These are phyloP conservation scores for Champsocephalus esox DNA, from an alignment of 2,797 vertebrate genomes.

Conservation along the genomic window DNA sequence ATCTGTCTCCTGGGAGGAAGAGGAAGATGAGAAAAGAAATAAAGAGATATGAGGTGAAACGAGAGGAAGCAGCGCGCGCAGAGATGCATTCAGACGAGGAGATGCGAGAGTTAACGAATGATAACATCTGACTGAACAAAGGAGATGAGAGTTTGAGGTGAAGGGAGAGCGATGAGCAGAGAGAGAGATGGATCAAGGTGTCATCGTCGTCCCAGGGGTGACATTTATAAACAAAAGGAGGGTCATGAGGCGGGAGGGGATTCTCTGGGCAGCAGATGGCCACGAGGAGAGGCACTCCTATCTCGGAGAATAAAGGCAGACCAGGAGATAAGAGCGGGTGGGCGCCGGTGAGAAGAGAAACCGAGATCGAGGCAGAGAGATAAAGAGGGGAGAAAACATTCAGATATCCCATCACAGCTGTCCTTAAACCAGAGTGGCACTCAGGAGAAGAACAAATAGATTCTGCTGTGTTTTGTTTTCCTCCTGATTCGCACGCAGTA, in stretches of 20 bases:
- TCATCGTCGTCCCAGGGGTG: conserved; percentile 54
- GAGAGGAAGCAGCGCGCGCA: conserved; percentile 4
- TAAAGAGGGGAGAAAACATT: conserved; percentile 1
- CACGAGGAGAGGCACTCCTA: conserved; percentile 66
- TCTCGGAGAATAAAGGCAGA: conserved; percentile 51
- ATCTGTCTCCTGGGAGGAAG: conserved; percentile 56
- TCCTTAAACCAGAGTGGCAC: conserved; percentile 8
- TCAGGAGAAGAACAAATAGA: conserved; percentile 17
- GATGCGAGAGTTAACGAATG: conserved; percentile 4
- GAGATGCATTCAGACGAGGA: conserved; percentile 19
- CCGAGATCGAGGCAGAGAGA: not conserved
- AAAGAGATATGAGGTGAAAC: conserved; percentile 28
- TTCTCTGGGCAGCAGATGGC: conserved; percentile 77
- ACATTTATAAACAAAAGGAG: conserved; percentile 72
- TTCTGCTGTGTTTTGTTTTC: conserved; percentile 22
- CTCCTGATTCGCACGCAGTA: conserved; percentile 2
- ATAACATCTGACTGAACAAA: conserved; percentile 16
- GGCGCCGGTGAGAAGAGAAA: conserved; percentile 17
- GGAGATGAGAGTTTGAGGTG: not conserved
- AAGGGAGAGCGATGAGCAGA: conserved; percentile 22
- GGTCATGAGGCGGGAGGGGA: conserved; percentile 70
- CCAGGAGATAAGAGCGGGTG: conserved; percentile 22
- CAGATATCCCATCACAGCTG: conserved; percentile 9
- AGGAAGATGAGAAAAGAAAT: conserved; percentile 3
- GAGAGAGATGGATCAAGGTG: conserved; percentile 39